Percentiles rank a stretch among this genome's conserved stretches.
These are phyloP conservation scores for Halocaridina rubra DNA, from an alignment of 2,888 invertebrate species.

Conservation along the genomic window DNA sequence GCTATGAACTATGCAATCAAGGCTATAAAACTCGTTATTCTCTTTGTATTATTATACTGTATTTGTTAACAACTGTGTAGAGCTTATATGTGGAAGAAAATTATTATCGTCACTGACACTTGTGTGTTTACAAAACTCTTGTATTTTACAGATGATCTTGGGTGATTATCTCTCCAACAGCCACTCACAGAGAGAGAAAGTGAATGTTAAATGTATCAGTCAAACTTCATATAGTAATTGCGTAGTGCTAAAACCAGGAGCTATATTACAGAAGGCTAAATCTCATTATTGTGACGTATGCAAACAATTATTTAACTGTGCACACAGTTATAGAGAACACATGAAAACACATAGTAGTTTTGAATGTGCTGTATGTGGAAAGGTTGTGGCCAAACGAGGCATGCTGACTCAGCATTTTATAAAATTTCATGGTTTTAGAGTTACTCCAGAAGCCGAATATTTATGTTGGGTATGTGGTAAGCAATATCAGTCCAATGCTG, in stretches of 20 bases:
- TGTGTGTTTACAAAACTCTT: no score
- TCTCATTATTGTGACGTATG: constrained; percentile 20
- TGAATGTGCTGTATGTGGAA: constrained; percentile 32
- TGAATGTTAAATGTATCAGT: no score
- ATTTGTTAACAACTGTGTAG: background rate
- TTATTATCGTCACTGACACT: no score
- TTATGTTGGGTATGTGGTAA: constrained; percentile 40
- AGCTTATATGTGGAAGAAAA: no score
- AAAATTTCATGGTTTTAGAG: constrained; percentile 29
- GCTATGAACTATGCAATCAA: no score
- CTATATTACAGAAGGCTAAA: background rate
- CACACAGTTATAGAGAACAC: constrained; percentile 21
- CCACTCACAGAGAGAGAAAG: no score
- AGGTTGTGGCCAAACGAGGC: constrained; percentile 24
- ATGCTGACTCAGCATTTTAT: constrained; percentile 36
- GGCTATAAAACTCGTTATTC: no score
- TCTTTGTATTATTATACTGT: no score
- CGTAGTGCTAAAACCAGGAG: background rate
- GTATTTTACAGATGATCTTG: no score
- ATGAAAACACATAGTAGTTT: constrained; percentile 32
- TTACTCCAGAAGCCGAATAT: constrained; percentile 5
- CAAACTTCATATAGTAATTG: background rate
- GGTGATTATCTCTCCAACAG: no score
- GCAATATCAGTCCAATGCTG: constrained; percentile 24
- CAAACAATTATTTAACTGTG: constrained; percentile 11